These are phyloP conservation scores for Dolichomitus sp. DNA, from an alignment of 2,888 invertebrate species.

Conservation along the genomic window DNA sequence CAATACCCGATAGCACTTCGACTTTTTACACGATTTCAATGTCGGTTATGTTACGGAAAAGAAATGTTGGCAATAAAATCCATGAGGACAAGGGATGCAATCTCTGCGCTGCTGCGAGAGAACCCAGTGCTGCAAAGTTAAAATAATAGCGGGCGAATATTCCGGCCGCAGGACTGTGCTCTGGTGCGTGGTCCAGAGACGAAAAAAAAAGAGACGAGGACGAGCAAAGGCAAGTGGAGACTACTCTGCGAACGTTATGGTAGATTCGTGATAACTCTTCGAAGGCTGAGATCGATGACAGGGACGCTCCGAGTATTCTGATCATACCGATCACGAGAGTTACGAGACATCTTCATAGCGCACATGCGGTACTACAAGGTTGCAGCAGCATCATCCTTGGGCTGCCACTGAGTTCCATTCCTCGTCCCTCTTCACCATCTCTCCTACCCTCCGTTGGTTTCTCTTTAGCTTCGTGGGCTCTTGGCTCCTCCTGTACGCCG, in stretches of 20 bases:
- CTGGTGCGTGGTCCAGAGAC: constrained; percentile 46
- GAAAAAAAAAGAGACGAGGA: constrained; percentile 5
- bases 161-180: constrained; percentile 33
- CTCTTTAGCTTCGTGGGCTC: constrained; percentile 23
- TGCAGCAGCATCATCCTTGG: constrained; percentile 29
- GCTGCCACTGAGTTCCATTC: constrained; percentile 60
- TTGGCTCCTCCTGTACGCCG: not conserved
- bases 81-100: constrained; percentile 62
- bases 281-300: constrained; percentile 63
- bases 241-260: constrained; percentile 49
- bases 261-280: constrained; percentile 66
- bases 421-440: constrained; percentile 42
- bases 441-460: constrained; percentile 27
- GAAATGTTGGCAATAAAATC: constrained; percentile 66
- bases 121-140: constrained; percentile 41
- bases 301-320: constrained; percentile 62
- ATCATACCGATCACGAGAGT: constrained; percentile 65
- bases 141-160: constrained; percentile 67
- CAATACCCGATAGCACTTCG: constrained; percentile 46
- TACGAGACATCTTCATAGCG: constrained; percentile 67
- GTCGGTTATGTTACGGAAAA: constrained; percentile 57
- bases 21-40: constrained; percentile 61
- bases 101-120: constrained; percentile 21
- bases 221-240: constrained; percentile 30
- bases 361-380: constrained; percentile 31